Conservation (phyloP, 2,888 invertebrate species). For the Aspidiotus destructor region DNA sequence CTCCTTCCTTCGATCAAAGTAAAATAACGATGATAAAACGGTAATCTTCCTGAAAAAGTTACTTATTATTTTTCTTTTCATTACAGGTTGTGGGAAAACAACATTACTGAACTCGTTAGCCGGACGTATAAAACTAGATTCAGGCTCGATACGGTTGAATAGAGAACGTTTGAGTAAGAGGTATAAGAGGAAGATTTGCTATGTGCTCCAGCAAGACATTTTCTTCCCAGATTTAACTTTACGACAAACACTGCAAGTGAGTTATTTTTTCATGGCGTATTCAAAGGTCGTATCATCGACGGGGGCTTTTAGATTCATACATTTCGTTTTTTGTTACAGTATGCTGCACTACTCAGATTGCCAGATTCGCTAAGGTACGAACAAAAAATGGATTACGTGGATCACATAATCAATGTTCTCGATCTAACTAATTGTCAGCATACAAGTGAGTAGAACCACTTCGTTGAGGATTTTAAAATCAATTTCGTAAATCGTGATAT, state of each 20-base stretch:
- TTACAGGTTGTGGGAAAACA: constrained; percentile 60
- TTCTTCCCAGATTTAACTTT: constrained; percentile 71
- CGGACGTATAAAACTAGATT: constrained; percentile 56
- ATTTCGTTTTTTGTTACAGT: constrained; percentile 43
- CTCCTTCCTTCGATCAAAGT: no score
- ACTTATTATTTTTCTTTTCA: constrained; percentile 4
- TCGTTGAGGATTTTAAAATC: neutral
- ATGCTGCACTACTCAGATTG: constrained; percentile 53
- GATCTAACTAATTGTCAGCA: constrained; percentile 65
- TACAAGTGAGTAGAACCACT: constrained; percentile 50
- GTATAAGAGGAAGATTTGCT: constrained; percentile 65
- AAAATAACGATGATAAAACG: no score
- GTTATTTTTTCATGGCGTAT: neutral
- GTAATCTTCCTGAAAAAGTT: no score
- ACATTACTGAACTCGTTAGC: constrained; percentile 65
- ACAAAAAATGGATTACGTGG: constrained; percentile 66
- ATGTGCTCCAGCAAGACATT: constrained; percentile 71
- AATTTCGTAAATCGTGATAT: no score
- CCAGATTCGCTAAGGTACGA: constrained; percentile 60
- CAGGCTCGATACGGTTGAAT: constrained; percentile 57
- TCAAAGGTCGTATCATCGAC: no score
- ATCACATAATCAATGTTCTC: constrained; percentile 64
- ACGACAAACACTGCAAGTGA: constrained; percentile 60
- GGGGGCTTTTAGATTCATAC: no score
- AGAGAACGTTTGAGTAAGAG: constrained; percentile 55